A percentile compares a stretch with the other conserved stretches of the same genome.
These are phyloP conservation scores for Coelopa frigida DNA, from an alignment of 1,140 invertebrate species.

Conservation along the genomic window DNA sequence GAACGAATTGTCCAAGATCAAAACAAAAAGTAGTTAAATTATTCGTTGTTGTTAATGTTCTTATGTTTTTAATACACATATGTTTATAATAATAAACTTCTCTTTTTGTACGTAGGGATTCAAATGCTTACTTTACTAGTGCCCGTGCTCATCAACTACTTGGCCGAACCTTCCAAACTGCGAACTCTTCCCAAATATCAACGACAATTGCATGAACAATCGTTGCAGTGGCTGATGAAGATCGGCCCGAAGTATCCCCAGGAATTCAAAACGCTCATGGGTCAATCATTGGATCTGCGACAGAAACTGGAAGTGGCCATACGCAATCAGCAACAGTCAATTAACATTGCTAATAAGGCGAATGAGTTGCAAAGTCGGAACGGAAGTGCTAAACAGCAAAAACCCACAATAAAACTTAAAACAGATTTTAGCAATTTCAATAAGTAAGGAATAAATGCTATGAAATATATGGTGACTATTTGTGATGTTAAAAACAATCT, in stretches of 20 bases:
- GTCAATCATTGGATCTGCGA: slow-evolving; percentile 68
- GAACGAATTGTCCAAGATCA: no score
- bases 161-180: slow-evolving; percentile 62
- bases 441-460: slow-evolving; percentile 16
- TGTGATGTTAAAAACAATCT: no score
- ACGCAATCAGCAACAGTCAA: slow-evolving; percentile 60
- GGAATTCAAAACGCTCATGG: slow-evolving; percentile 89
- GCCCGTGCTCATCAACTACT: slow-evolving; percentile 78
- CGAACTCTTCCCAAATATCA: slow-evolving; percentile 56
- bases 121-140: slow-evolving; percentile 81
- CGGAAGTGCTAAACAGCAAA: slow-evolving; percentile 49
- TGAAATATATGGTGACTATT: background rate
- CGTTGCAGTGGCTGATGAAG: slow-evolving; percentile 80
- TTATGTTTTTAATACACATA: background rate
- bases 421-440: slow-evolving; percentile 89
- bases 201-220: slow-evolving; percentile 72
- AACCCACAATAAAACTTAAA: slow-evolving; percentile 87
- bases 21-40: no score
- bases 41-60: background rate
- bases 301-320: slow-evolving; percentile 79
- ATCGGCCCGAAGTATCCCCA: slow-evolving; percentile 86
- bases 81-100: background rate
- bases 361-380: slow-evolving; percentile 43
- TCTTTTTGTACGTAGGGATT: slow-evolving; percentile 75
- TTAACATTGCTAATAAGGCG: slow-evolving; percentile 45